A percentile compares a stretch with the other conserved stretches of the same genome.
Conservation (phyloP, 2,888 invertebrate genomes). For the Anoncus sp. region DNA sequence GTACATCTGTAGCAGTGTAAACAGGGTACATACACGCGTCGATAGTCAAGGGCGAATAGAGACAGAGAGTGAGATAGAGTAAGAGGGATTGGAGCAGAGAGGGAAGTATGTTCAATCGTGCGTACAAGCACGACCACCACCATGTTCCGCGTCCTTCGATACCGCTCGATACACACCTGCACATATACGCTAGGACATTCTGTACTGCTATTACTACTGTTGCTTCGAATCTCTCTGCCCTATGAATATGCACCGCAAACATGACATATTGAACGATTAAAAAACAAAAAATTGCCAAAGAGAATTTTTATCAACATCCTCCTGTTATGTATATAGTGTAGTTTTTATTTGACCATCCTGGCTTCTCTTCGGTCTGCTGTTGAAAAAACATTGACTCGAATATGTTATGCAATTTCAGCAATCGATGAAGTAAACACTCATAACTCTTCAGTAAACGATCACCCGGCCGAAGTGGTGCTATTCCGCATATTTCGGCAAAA, state of each 20-base stretch:
- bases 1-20: slow-evolving; percentile 36
- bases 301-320: no score
- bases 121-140: slow-evolving; percentile 46
- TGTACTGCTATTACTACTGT: neutral
- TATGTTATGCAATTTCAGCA: no score
- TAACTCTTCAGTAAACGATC: no score
- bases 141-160: slow-evolving; percentile 47
- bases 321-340: no score
- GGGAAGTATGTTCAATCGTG: slow-evolving; percentile 56
- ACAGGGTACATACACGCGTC: slow-evolving; percentile 56
- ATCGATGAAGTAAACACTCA: no score
- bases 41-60: slow-evolving; percentile 64
- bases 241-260: neutral
- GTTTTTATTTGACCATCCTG: no score
- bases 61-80: slow-evolving; percentile 41
- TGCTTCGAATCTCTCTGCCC: neutral
- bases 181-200: neutral
- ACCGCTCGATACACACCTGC: slow-evolving; percentile 26
- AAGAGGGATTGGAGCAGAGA: slow-evolving; percentile 53
- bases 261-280: neutral
- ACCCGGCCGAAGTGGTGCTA: no score
- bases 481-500: no score
- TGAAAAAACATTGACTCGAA: no score
- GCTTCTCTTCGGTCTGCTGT: no score
- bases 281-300: no score